phyloP scores from a whole-genome alignment of 2,797 vertebrate species.

The Premnoplex brunnescens region DNA sequence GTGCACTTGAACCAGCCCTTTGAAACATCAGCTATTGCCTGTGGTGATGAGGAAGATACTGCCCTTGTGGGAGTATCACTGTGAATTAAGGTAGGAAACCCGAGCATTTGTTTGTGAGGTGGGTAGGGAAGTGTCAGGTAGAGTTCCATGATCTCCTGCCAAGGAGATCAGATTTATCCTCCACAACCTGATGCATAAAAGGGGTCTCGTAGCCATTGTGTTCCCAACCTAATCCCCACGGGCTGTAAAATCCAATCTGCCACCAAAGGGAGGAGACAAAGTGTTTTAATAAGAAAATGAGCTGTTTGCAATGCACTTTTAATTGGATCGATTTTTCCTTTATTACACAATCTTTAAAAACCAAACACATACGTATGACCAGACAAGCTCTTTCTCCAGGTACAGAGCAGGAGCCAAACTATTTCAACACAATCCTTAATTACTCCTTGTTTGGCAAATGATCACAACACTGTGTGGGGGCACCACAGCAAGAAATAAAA shows the following conservation, averaged over 20 bases:
- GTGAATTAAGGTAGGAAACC: background rate
- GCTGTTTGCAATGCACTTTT: slow-evolving; percentile 53
- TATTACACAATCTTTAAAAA: slow-evolving; percentile 66
- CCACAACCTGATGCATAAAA: background rate
- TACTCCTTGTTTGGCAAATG: slow-evolving; percentile 10
- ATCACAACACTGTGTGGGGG: background rate
- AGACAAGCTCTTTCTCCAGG: slow-evolving; percentile 52
- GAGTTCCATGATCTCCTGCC: background rate
- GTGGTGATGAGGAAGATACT: background rate
- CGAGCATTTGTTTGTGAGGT: background rate
- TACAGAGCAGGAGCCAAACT: slow-evolving; percentile 52
- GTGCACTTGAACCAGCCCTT: background rate
- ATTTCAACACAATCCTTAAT: slow-evolving; percentile 18
- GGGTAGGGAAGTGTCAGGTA: background rate
- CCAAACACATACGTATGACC: slow-evolving; percentile 22
- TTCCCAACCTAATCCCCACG: background rate
- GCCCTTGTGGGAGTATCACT: background rate
- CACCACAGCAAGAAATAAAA: background rate
- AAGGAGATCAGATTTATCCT: background rate
- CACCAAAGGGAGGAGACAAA: slow-evolving; percentile 47
- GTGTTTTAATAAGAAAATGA: slow-evolving; percentile 50
- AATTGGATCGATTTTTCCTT: slow-evolving; percentile 73
- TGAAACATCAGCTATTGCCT: background rate
- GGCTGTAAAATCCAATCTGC: slow-evolving; percentile 17
- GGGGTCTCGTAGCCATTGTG: background rate